Base-by-base conservation (phyloP, 2,888 invertebrate genomes). In the Drosophila testacea region DNA sequence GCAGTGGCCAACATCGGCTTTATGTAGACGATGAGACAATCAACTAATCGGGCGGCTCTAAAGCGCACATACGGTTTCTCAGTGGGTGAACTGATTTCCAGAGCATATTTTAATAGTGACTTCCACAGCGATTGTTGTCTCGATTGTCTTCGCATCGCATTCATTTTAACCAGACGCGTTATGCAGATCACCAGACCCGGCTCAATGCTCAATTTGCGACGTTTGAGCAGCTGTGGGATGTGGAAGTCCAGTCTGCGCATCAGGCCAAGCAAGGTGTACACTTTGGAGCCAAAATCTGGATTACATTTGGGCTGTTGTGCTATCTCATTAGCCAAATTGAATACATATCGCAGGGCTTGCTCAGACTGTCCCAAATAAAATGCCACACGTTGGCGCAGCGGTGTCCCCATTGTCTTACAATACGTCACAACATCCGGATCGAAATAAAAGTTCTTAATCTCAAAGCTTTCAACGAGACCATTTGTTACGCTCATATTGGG, bases 111-210 rank as follows among this genome's bases (percentile, higher is more conserved):
- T 38, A 92, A 62, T 4, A 90, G 69, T 2, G 75, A 41, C 41
- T 78, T 60, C 27, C 88, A 91, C 10, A 73, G 65, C 4, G 77
- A 52, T 11, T 69, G 67, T 4, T 72, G 74, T 11, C 85, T 78
- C 4, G 82, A 16, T 16, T 16, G 59, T 0, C 66, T 74, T 2
- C 69, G 59, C 32, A 30, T 79, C 70, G 6, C 62, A 44, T 16
- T 69, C 51, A 2, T 55, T 59, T 16, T 44, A 0, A 90, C 73
- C 32, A 78, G 47, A 4, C 91, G 81, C 59, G 89, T 87, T 38
- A 92, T 70, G 62, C 90, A 89, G 48, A 92, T 60, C 32, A 84
- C 78, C 38, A 91, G 28, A 0, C 91, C 84, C 7, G 90, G 88
- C 57, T 91, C 91, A 72, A 67, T 89, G 32, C 9, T 88, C 2